A percentile compares a stretch with the other conserved stretches of the same genome.
These are phyloP conservation scores for Eilema sororculum DNA, from an alignment of 2,888 invertebrate genomes.

Conservation along the genomic window DNA sequence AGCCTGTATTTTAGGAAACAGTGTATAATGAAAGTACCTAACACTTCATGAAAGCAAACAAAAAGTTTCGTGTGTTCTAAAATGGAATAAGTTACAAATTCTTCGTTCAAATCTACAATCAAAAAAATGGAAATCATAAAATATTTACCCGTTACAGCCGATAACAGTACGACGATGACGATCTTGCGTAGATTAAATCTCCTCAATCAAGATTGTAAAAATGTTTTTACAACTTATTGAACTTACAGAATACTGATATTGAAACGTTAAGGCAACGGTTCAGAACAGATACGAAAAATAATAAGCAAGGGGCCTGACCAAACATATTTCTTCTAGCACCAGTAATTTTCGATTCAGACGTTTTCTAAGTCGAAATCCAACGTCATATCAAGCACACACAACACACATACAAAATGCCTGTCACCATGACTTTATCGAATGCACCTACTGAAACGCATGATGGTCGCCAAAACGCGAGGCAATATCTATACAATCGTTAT, in stretches of 20 bases:
- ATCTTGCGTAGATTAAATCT: neutral
- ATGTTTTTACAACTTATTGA: neutral
- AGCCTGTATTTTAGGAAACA: no score
- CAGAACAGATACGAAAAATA: neutral
- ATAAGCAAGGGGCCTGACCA: neutral
- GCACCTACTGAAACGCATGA: neutral
- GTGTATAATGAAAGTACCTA: no score
- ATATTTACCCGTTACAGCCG: neutral
- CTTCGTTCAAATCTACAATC: neutral
- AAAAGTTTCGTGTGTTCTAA: neutral
- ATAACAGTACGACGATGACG: neutral
- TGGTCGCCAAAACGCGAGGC: neutral
- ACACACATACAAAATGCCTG: neutral
- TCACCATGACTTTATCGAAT: neutral
- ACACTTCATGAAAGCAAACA: no score
- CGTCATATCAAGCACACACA: neutral
- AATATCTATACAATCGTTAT: neutral
- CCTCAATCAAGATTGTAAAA: neutral
- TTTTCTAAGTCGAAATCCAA: neutral
- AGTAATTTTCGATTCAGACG: neutral
- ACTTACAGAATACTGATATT: slow-evolving; percentile 1
- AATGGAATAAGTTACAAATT: neutral
- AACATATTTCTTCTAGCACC: neutral
- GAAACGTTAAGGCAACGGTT: neutral
- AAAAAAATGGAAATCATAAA: neutral